These are phyloP conservation scores for Chaenocephalus aceratus DNA, from an alignment of 2,113 vertebrate species.

Conservation along the genomic window DNA sequence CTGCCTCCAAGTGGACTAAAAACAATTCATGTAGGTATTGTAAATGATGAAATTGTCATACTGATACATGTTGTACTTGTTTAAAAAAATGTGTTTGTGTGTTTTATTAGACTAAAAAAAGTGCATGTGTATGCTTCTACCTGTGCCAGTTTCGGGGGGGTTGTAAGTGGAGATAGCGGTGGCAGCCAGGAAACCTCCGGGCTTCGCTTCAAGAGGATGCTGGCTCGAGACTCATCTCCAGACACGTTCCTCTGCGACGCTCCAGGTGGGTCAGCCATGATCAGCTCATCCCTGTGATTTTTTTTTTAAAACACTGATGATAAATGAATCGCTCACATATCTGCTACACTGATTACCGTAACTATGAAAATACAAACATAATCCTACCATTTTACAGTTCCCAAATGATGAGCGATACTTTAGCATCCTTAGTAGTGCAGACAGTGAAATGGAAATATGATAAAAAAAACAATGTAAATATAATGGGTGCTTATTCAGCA, in stretches of 20 bases:
- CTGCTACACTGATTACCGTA: not conserved
- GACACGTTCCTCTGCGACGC: slow-evolving; percentile 93
- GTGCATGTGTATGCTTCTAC: not conserved
- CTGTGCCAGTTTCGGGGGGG: slow-evolving; percentile 23
- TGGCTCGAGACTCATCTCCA: slow-evolving; percentile 85
- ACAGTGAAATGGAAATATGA: slow-evolving; percentile 13
- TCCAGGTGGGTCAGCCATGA: slow-evolving; percentile 81
- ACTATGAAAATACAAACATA: not conserved
- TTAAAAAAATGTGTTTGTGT: not conserved
- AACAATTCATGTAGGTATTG: not conserved
- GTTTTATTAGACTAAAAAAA: not conserved
- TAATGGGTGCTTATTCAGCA: not conserved
- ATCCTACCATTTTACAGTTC: not conserved
- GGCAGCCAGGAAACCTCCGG: slow-evolving; percentile 45
- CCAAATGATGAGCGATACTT: not conserved
- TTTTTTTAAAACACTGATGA: not conserved
- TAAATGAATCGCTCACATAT: not conserved
- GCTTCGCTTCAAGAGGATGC: slow-evolving; percentile 87
- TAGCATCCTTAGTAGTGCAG: not conserved
- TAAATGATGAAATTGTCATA: not conserved
- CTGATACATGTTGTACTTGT: not conserved
- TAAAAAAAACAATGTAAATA: slow-evolving; percentile 14
- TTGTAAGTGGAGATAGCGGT: slow-evolving; percentile 57
- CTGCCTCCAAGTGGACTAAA: not conserved
- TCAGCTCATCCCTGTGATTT: not conserved